A percentile compares a stretch with the other conserved stretches of the same genome.
Conservation (phyloP, 2,888 invertebrate species). For the Pandemis corylana region DNA sequence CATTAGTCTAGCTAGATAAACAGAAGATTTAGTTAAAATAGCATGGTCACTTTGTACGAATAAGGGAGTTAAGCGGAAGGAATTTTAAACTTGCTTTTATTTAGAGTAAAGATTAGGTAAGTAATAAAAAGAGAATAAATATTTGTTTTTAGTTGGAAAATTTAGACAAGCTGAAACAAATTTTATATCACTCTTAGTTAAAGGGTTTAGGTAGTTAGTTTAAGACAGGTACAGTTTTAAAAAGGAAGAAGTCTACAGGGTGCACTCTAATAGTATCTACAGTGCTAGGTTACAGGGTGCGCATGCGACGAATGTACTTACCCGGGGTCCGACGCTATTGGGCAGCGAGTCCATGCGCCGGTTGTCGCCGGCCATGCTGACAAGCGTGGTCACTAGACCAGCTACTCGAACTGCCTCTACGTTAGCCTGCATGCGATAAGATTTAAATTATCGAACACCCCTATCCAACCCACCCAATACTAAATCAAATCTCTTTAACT, state of each 20-base stretch:
- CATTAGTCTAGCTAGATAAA: not conserved
- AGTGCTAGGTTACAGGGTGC: conserved; percentile 15
- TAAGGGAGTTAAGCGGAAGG: not conserved
- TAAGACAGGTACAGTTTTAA: not conserved
- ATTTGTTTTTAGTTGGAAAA: not conserved
- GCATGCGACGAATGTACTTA: conserved; percentile 56
- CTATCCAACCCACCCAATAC: conserved; percentile 10
- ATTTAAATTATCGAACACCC: conserved; percentile 77
- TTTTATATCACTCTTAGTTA: conserved; percentile 16
- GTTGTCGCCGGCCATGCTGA: conserved; percentile 90
- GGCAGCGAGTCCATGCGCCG: conserved; percentile 81
- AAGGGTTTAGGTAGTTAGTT: conserved; percentile 1
- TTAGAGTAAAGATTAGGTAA: not conserved
- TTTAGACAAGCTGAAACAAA: conserved; percentile 1
- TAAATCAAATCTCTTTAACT: not conserved
- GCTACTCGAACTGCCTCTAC: conserved; percentile 93
- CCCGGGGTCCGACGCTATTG: conserved; percentile 83
- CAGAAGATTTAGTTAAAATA: not conserved
- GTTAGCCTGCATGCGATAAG: conserved; percentile 88
- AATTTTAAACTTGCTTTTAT: not conserved
- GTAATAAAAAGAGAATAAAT: not conserved
- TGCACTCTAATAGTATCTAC: conserved; percentile 25
- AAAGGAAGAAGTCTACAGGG: not conserved
- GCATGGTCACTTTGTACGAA: not conserved
- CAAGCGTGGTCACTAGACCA: conserved; percentile 92